phyloP scores from a whole-genome alignment of 2,113 vertebrate species.

The Aythya baeri region DNA sequence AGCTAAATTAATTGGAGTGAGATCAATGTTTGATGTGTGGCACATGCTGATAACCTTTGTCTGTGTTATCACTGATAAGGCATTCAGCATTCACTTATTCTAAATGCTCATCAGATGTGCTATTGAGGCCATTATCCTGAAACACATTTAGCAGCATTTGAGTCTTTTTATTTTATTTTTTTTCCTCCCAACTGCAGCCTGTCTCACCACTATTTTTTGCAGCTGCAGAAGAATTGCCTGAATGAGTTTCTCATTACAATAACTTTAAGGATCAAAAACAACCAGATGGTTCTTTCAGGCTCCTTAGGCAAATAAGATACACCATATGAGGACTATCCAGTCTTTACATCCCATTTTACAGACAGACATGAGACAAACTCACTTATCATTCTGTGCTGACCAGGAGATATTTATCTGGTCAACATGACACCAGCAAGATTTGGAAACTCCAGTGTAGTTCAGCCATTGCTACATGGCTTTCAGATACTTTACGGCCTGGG shows the following conservation, averaged over 20 bases:
- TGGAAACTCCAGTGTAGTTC: neutral
- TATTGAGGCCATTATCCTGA: slow-evolving; percentile 42
- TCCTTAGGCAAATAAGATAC: slow-evolving; percentile 2
- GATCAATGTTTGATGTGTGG: slow-evolving; percentile 32
- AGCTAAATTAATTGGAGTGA: slow-evolving; percentile 44
- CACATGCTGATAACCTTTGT: slow-evolving; percentile 48
- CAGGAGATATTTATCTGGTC: neutral
- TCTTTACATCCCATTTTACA: neutral
- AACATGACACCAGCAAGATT: neutral
- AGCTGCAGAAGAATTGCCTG: slow-evolving; percentile 56
- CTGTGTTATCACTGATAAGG: slow-evolving; percentile 47
- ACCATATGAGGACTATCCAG: neutral
- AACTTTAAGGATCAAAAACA: neutral
- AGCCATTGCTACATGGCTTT: neutral
- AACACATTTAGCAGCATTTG: slow-evolving; percentile 43
- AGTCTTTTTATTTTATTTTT: neutral
- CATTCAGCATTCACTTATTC: slow-evolving; percentile 36
- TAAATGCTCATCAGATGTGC: slow-evolving; percentile 54
- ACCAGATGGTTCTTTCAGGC: slow-evolving; percentile 53
- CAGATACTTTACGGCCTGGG: neutral
- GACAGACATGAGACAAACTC: neutral
- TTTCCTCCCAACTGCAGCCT: slow-evolving; percentile 14
- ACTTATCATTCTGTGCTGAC: neutral
- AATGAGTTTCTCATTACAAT: slow-evolving; percentile 52
- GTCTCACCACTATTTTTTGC: slow-evolving; percentile 51